A percentile compares a stretch with the other conserved stretches of the same genome.
phyloP scores from a whole-genome alignment of 2,113 vertebrate genomes.

The Pteruthius melanotis region DNA sequence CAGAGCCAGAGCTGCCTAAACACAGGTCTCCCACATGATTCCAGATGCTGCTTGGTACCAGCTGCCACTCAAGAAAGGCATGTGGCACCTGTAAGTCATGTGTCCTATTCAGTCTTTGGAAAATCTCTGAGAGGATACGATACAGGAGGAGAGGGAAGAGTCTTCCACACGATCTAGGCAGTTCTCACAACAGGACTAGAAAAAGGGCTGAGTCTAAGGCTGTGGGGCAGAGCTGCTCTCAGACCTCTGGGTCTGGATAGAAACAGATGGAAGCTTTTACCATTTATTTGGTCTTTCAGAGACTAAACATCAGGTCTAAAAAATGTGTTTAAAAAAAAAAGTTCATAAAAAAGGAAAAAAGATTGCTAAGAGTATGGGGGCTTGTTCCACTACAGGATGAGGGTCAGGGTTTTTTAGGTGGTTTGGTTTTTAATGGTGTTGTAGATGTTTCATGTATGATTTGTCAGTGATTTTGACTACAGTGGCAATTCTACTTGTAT shows the following conservation, averaged over 20 bases:
- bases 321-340: neutral
- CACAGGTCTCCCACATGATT: neutral
- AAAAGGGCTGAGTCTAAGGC: neutral
- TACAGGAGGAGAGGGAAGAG: neutral
- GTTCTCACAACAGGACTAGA: neutral
- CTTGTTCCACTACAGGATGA: neutral
- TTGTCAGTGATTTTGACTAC: neutral
- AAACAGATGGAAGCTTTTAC: neutral
- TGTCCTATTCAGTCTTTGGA: too few relatives aligned
- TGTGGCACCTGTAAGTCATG: neutral
- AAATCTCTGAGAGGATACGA: neutral
- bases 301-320: neutral
- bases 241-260: neutral
- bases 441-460: neutral
- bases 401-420: neutral
- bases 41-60: neutral
- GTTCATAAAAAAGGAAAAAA: neutral
- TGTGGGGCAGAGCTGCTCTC: neutral
- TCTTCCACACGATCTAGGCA: neutral
- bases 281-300: neutral
- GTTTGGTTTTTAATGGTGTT: neutral
- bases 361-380: neutral
- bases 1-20: neutral
- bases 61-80: neutral
- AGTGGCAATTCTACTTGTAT: neutral